Percentiles rank a stretch among this genome's conserved stretches.
Evolutionary conservation across 2,888 invertebrate species (phyloP).

Genomic region (Octonoba sinensis): DNA sequence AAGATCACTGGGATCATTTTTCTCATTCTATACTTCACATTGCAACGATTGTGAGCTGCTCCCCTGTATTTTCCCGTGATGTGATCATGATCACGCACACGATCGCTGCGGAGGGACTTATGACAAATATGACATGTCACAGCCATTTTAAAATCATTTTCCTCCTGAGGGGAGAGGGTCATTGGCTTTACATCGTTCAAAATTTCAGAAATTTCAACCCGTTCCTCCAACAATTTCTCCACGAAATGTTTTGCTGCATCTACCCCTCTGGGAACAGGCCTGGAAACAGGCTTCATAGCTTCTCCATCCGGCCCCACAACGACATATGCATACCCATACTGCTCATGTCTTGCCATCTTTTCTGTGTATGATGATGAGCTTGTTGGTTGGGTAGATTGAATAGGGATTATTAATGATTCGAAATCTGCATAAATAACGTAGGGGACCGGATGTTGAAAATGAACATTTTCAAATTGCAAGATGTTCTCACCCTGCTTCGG

Average conservation of each 20-base stretch:
- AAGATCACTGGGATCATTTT: slow-evolving; percentile 3
- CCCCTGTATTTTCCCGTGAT: background rate
- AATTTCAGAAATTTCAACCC: background rate
- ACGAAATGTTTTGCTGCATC: background rate
- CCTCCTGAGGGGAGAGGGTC: background rate
- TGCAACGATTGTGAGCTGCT: no score
- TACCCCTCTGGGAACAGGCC: background rate
- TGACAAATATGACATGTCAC: background rate
- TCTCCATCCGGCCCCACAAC: slow-evolving; percentile 8
- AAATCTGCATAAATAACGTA: slow-evolving; percentile 5
- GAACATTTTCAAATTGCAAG: background rate
- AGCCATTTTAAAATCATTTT: background rate
- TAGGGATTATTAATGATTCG: background rate
- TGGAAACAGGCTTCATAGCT: background rate
- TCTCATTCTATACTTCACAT: background rate
- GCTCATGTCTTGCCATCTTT: background rate
- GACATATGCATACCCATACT: slow-evolving; percentile 14
- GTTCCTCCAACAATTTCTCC: background rate
- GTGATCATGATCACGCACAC: background rate
- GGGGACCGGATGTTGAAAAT: background rate
- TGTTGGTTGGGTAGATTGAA: background rate
- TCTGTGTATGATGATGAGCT: background rate
- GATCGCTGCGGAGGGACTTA: background rate
- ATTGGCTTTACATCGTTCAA: background rate
- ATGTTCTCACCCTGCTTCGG: background rate